Evolutionary conservation across 1,140 invertebrate genomes (phyloP), one percentile per base, ranked within the genome.

Genomic region (Saxidomus purpurata): DNA sequence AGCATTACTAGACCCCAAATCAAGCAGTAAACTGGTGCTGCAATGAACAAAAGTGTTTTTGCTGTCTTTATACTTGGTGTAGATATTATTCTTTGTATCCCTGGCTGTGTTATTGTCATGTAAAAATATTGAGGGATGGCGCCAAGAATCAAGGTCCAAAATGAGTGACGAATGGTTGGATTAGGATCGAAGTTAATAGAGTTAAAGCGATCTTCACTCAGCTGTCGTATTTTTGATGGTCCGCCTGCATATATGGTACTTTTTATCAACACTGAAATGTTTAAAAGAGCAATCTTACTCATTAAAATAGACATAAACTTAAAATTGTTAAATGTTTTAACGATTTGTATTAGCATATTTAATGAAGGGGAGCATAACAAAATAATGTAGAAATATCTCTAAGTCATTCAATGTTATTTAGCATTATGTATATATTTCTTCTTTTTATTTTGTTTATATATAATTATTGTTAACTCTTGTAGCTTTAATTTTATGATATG

Each of bases 241-340:
- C 77, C 77, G 25, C 77, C 77, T 34, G 43, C 31, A 3, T 19
- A 22, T 1, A 34, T 3, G 13, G 25, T 34, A n/a, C 9, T 59
- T 38, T 80, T 80, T 6, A 80, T 36, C 0, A 80, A 11, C 25
- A 80, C 77, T 80, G 77, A 34, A 80, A 61, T 76, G n/a, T n/a
- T n/a, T n/a, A n/a, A n/a, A n/a, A n/a, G n/a, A n/a, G n/a, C n/a
- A n/a, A n/a, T n/a, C n/a, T n/a, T n/a, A n/a, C n/a, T n/a, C n/a
- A n/a, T n/a, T n/a, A n/a, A n/a, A n/a, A n/a, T n/a, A n/a, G n/a
- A n/a, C n/a, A n/a, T n/a, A n/a, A n/a, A n/a, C n/a, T n/a, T n/a
- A n/a, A n/a, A n/a, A n/a, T n/a, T n/a, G n/a, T n/a, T n/a, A n/a
- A n/a, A n/a, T n/a, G n/a, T n/a, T n/a, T n/a, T n/a, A n/a, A n/a